Conservation (phyloP, 2,888 invertebrate genomes). For the Pomacea canaliculata region DNA sequence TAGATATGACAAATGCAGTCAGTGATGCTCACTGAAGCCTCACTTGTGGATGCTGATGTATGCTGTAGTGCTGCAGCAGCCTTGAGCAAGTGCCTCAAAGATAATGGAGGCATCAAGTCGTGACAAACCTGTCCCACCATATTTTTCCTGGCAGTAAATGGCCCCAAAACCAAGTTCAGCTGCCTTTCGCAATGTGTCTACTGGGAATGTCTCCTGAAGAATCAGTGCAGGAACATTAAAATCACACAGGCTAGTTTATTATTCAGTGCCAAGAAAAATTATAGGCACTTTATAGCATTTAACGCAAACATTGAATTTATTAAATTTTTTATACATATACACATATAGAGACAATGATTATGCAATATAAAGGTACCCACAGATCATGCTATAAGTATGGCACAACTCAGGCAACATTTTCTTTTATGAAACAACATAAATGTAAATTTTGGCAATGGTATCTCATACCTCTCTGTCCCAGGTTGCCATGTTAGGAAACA, state of each 20-base stretch:
- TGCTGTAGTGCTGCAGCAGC: constrained; percentile 74
- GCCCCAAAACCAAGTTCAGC: constrained; percentile 74
- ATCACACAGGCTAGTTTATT: neutral
- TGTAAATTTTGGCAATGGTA: too few species aligned
- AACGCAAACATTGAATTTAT: too few species aligned
- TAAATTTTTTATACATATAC: too few species aligned
- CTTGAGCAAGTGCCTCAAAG: constrained; percentile 74
- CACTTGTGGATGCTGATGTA: constrained; percentile 76
- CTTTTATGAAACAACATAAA: too few species aligned
- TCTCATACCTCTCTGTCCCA: constrained; percentile 73
- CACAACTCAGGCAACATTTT: too few species aligned
- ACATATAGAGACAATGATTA: too few species aligned
- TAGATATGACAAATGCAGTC: neutral
- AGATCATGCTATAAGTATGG: too few species aligned
- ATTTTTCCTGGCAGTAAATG: constrained; percentile 72
- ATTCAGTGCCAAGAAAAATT: neutral
- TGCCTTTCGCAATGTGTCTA: constrained; percentile 72
- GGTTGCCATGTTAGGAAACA: constrained; percentile 73
- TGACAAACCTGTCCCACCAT: constrained; percentile 73
- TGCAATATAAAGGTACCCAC: too few species aligned
- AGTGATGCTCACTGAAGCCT: constrained; percentile 26
- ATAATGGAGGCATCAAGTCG: constrained; percentile 74
- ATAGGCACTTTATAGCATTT: too few species aligned
- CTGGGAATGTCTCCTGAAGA: constrained; percentile 72
- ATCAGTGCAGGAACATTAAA: neutral